Evolutionary conservation across 2,797 vertebrate species (phyloP).

Genomic region (Coccyzus lansbergi): DNA sequence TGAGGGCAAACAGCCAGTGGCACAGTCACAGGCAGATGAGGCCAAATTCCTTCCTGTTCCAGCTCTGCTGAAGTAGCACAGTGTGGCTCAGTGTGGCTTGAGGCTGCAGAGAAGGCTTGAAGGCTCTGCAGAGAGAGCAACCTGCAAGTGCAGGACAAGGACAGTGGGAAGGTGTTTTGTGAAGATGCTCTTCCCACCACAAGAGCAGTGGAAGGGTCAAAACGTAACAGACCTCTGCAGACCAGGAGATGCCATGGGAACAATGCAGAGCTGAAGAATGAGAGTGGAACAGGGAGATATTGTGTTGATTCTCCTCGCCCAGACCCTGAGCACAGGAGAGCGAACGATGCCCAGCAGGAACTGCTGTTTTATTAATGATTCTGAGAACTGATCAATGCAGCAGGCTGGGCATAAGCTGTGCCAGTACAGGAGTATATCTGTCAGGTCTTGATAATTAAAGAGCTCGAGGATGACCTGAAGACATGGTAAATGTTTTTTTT

Average conservation of each 20-base stretch:
- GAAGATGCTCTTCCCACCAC: background rate
- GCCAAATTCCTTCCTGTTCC: background rate
- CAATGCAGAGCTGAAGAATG: background rate
- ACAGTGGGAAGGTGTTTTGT: background rate
- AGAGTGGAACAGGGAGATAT: background rate
- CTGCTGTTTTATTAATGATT: slow-evolving; percentile 40
- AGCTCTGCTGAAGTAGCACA: background rate
- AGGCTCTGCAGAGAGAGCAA: background rate
- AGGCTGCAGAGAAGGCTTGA: no score
- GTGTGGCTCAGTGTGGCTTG: background rate
- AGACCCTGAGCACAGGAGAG: background rate
- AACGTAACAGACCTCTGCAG: background rate
- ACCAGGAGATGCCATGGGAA: background rate
- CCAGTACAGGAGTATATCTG: background rate
- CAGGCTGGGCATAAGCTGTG: slow-evolving; percentile 28
- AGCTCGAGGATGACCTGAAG: slow-evolving; percentile 30
- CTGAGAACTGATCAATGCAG: slow-evolving; percentile 17
- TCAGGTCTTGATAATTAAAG: slow-evolving; percentile 62
- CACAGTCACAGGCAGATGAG: background rate
- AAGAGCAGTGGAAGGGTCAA: background rate
- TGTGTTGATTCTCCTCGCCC: background rate
- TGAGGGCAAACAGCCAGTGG: background rate
- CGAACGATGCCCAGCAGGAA: background rate
- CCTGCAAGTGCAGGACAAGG: background rate
- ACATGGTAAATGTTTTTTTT: background rate